Conservation (phyloP, 2,113 vertebrate genomes). For the Cinclus mexicanus region DNA sequence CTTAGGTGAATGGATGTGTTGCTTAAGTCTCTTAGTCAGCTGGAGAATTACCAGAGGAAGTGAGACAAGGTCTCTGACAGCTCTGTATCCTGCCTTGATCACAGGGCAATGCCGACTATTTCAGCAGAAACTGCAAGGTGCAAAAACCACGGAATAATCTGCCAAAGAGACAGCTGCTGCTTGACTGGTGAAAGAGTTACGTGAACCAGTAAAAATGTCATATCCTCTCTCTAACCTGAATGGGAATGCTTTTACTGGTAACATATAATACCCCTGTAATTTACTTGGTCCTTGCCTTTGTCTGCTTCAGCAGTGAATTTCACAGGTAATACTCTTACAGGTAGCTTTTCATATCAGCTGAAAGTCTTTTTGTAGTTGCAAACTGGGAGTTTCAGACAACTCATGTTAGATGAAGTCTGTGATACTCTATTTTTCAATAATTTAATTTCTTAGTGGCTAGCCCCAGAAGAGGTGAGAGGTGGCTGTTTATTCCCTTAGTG, state of each 20-base stretch:
- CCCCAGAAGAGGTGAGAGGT: neutral
- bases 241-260: neutral
- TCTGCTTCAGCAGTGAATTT: neutral
- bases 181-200: neutral
- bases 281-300: neutral
- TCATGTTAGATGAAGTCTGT: neutral
- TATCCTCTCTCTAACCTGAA: neutral
- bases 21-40: slow-evolving; percentile 34
- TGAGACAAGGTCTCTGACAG: slow-evolving; percentile 30
- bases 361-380: neutral
- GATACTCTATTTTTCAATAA: neutral
- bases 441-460: neutral
- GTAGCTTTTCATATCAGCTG: neutral
- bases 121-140: slow-evolving; percentile 38
- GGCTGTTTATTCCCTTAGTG: neutral
- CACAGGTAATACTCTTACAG: neutral
- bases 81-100: slow-evolving; percentile 17
- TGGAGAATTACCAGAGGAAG: slow-evolving; percentile 39
- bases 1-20: slow-evolving; percentile 19
- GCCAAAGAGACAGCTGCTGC: neutral
- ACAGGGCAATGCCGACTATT: neutral
- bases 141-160: slow-evolving; percentile 8
- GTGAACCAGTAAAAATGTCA: neutral
- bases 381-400: neutral
- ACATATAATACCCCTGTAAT: neutral